phyloP scores from a whole-genome alignment of 1,140 invertebrate genomes.

The Eurosta solidaginis region DNA sequence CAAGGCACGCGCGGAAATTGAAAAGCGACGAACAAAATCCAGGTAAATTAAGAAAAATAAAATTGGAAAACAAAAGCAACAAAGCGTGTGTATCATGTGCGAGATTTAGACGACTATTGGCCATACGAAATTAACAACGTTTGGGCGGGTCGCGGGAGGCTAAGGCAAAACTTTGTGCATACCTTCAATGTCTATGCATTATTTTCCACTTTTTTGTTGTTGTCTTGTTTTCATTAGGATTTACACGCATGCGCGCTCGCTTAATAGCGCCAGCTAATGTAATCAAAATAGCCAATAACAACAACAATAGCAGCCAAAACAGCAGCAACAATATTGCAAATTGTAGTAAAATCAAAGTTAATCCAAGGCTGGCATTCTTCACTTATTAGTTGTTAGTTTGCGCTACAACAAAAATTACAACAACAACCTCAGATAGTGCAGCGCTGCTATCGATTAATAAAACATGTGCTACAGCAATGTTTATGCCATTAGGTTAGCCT shows the following conservation, averaged over 20 bases:
- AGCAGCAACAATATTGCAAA: not conserved
- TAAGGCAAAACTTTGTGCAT: not conserved
- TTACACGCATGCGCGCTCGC: constrained; percentile 5
- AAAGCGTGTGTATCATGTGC: too few species aligned
- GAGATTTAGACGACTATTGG: too few species aligned
- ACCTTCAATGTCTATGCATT: not conserved
- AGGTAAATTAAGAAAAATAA: not conserved
- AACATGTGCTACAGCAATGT: too few species aligned
- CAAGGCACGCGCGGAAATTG: constrained; percentile 8
- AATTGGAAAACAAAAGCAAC: not conserved
- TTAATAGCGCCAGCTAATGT: not conserved
- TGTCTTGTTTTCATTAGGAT: not conserved
- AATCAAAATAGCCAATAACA: not conserved
- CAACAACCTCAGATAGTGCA: too few species aligned
- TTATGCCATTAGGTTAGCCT: too few species aligned
- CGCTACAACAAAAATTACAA: not conserved
- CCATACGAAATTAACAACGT: not conserved
- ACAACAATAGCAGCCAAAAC: not conserved
- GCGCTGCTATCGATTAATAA: too few species aligned
- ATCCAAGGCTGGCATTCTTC: not conserved
- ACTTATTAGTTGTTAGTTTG: not conserved
- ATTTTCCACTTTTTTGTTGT: not conserved
- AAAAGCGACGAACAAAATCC: not conserved
- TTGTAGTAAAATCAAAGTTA: not conserved
- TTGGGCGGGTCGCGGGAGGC: not conserved